A percentile compares a stretch with the other conserved stretches of the same genome.
Evolutionary conservation across 2,113 vertebrate species (phyloP).

Genomic region (Procavia capensis): DNA sequence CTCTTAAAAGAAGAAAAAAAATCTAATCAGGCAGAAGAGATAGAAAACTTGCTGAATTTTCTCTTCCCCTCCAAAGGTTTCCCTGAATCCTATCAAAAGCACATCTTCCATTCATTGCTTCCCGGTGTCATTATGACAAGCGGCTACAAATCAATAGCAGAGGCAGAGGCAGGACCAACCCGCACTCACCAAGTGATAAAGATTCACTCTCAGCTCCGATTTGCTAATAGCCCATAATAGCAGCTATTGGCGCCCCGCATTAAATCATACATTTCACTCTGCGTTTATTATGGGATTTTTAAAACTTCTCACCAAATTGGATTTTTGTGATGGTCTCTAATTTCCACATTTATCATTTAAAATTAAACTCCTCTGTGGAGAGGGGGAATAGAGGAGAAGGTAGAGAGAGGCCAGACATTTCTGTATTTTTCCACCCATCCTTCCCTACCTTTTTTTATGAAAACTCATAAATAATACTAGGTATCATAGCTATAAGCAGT

Average conservation of each 20-base stretch:
- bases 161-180: constrained; percentile 84
- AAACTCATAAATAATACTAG: constrained; percentile 90
- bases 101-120: constrained; percentile 93
- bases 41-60: constrained; percentile 92
- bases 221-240: constrained; percentile 96
- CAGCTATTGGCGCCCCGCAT: constrained; percentile 92
- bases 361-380: constrained; percentile 92
- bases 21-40: constrained; percentile 92
- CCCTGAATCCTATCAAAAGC: constrained; percentile 91
- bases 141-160: constrained; percentile 92
- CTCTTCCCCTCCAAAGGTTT: constrained; percentile 81
- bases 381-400: constrained; percentile 80
- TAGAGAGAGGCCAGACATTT: constrained; percentile 83
- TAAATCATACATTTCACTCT: constrained; percentile 94
- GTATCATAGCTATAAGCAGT: constrained; percentile 82
- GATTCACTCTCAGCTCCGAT: constrained; percentile 91
- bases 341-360: constrained; percentile 99
- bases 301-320: constrained; percentile 95
- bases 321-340: constrained; percentile 96
- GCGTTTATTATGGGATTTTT: constrained; percentile 94
- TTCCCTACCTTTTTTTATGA: constrained; percentile 85
- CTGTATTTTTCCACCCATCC: constrained; percentile 84
- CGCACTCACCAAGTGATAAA: constrained; percentile 87
- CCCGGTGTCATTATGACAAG: constrained; percentile 92
- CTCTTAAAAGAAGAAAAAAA: constrained; percentile 91